Evolutionary conservation across 2,113 vertebrate species (phyloP).

Genomic region (Ceyx margarethae): DNA sequence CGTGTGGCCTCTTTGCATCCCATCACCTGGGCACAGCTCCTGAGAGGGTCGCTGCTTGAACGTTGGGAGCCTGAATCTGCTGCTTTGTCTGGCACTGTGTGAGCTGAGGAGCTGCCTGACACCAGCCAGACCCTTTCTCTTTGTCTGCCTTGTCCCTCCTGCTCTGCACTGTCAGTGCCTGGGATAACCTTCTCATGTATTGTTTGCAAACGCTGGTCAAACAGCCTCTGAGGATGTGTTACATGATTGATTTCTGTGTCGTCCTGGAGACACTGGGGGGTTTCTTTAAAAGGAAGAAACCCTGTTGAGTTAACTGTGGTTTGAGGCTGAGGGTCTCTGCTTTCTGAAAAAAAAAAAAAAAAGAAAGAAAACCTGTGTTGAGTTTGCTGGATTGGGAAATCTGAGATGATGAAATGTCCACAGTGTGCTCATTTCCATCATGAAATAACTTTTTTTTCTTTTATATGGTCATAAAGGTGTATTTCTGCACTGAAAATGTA

Average conservation of each 20-base stretch:
- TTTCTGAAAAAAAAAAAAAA: not conserved
- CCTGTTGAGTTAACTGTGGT: not conserved
- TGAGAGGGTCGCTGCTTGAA: not conserved
- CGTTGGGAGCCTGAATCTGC: not conserved
- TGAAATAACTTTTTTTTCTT: not conserved
- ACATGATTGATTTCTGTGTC: not conserved
- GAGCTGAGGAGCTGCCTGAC: not conserved
- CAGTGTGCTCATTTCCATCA: not conserved
- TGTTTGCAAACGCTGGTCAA: not conserved
- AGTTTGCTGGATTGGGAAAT: not conserved
- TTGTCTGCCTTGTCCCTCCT: not conserved
- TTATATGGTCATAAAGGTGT: not conserved
- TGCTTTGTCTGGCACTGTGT: not conserved
- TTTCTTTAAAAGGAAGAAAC: not conserved
- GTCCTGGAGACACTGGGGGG: not conserved
- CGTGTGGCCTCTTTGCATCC: accelerated
- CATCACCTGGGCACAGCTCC: not conserved
- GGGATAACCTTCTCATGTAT: not conserved
- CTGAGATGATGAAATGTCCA: not conserved
- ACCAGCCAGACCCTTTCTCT: not conserved
- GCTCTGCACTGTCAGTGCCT: not conserved
- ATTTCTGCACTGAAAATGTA: not conserved
- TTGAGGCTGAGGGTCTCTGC: not conserved
- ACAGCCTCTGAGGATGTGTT: not conserved
- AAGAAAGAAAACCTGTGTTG: not conserved